Percentiles rank a stretch among this genome's conserved stretches.
Evolutionary conservation across 1,140 invertebrate species (phyloP).

Genomic region (Ctenoplectra terminalis): DNA sequence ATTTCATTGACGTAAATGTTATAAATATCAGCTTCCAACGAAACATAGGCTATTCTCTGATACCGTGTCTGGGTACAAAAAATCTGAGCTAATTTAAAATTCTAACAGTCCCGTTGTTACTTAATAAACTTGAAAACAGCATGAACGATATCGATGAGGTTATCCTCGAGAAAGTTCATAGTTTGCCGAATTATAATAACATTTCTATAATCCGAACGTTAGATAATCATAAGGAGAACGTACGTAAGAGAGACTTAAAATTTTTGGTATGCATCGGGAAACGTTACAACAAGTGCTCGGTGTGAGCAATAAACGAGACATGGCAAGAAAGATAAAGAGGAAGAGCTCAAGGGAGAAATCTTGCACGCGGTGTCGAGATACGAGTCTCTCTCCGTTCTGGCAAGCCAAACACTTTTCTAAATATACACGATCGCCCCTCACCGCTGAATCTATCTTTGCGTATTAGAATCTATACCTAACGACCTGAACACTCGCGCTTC

Average conservation of each 20-base stretch:
- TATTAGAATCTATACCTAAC: slow-evolving; percentile 81
- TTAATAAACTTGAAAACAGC: too few relatives aligned
- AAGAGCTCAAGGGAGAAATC: slow-evolving; percentile 57
- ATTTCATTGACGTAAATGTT: neutral
- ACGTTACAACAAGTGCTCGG: slow-evolving; percentile 12
- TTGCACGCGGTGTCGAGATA: slow-evolving; percentile 52
- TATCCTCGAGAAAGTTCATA: too few relatives aligned
- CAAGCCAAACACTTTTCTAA: slow-evolving; percentile 82
- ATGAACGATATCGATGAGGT: too few relatives aligned
- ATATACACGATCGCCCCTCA: slow-evolving; percentile 81
- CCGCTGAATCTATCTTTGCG: slow-evolving; percentile 83
- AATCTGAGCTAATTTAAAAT: too few relatives aligned
- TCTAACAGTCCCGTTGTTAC: too few relatives aligned
- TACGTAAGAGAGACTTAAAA: too few relatives aligned
- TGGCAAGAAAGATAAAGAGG: slow-evolving; percentile 17
- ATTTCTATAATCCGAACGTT: neutral
- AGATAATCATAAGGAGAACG: too few relatives aligned
- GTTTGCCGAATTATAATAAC: too few relatives aligned
- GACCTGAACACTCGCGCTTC: slow-evolving; percentile 48
- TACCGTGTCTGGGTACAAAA: too few relatives aligned
- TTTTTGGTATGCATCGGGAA: neutral
- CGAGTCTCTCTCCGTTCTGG: slow-evolving; percentile 79
- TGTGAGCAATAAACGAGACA: neutral
- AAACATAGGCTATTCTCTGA: too few relatives aligned
- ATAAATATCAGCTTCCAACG: too few relatives aligned